Base-by-base conservation (phyloP, 2,797 vertebrate species). In the Gymnopithys bicolor region DNA sequence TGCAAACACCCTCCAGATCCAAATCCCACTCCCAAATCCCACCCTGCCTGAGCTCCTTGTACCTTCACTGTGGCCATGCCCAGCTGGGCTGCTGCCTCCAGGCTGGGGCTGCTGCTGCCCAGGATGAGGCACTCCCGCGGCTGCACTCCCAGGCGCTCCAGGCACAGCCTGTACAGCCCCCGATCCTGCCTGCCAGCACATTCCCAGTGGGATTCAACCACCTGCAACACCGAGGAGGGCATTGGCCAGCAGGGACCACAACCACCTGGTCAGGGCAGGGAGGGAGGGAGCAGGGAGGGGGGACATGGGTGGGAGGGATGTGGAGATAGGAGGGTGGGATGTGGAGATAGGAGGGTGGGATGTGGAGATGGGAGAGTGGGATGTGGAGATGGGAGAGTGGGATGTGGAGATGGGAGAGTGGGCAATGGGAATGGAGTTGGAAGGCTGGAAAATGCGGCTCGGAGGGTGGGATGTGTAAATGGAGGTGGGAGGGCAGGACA, bases 11-110 rank as follows among this genome's bases (percentile, higher is more conserved):
- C 64, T 19, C 68, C 74, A 49, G 37, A 56, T 14, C 43, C 49
- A 17, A 82, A 94, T 56, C 43, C 35, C 51, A 17, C 4, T 13
- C 49, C 68, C 52, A 71, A 8, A 49, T 23, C 45, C 69, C 11
- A 5, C 22, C 32, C 70, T 66, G 56, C 39, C 9, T 48, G 45
- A 46, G 7, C 10, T n/a, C 52, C 79, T 74, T 53, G 87, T 96
- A 98, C 98, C 98, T 98, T 97, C 84, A 98, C 96, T 0, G 98
- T 98, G 49, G 59, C 88, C 41, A 98, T 97, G 69, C 98, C 98
- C 51, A 98, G 95, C 70, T 97, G 97, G 35, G 97, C 96, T 56
- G 98, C 98, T 60, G 97, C 95, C 95, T 98, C 92, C 66, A 98
- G 79, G 62, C 97, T 98, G 28, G 83, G 92, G 74, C 97, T 97